Percentiles rank a stretch among this genome's conserved stretches.
Conservation (phyloP, 2,797 vertebrate species). For the Anniella stebbinsi region DNA sequence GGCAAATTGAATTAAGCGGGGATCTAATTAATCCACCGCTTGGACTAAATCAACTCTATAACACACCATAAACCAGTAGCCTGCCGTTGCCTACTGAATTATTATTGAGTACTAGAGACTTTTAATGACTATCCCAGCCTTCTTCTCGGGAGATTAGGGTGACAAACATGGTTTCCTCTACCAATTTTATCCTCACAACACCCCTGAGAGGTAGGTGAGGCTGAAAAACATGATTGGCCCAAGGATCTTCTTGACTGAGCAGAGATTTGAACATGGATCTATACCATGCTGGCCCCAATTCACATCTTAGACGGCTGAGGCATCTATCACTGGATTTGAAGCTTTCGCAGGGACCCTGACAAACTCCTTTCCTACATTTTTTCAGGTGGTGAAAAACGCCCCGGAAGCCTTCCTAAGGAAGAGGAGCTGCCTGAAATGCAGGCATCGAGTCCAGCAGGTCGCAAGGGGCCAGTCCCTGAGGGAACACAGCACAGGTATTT, state of each 20-base stretch:
- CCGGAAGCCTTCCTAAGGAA: conserved; percentile 51
- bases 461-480: conserved; percentile 57
- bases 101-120: neutral
- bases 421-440: conserved; percentile 67
- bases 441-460: conserved; percentile 3
- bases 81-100: neutral
- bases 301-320: neutral
- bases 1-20: neutral
- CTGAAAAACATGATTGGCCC: neutral
- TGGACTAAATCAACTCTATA: neutral
- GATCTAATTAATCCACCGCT: neutral
- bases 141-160: neutral
- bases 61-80: neutral
- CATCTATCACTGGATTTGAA: too few species aligned
- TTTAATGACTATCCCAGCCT: neutral
- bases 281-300: neutral
- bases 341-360: neutral
- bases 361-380: neutral
- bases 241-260: neutral
- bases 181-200: neutral
- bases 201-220: neutral
- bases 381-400: conserved; percentile 56
- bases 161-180: neutral
- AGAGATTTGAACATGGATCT: neutral
- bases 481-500: conserved; percentile 76